Evolutionary conservation across 2,113 vertebrate species (phyloP), one percentile per base, ranked within the genome.

Genomic region (Riparia riparia): DNA sequence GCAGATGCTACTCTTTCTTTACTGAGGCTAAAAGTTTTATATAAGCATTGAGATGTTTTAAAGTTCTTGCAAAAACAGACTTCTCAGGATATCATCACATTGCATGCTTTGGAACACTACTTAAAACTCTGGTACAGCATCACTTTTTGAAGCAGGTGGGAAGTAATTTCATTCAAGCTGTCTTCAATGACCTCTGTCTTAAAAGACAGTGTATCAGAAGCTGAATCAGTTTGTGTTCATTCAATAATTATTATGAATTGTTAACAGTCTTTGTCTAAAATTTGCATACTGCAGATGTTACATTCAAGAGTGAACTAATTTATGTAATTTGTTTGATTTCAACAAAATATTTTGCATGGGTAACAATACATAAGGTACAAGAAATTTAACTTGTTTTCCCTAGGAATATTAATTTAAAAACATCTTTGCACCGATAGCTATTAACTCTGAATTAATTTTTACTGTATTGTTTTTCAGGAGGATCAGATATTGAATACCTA

Each of bases 401-500:
- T 19, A 45, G 19, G 24, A 74, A 84, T 58, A 42, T 17, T 53
- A 31, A 45, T 66, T 83, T 54, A 0, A 64, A 44, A 84, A 3
- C 2, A 22, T 44, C 24, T 22, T 70, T 81, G 22, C 13, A n/a
- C 6, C 20, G 90, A 0, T 47, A 53, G 31, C 5, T 81, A 37
- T 32, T 57, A 79, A 68, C 7, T 49, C 14, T 80, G 69, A 34
- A 71, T 81, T 47, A 72, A 74, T 90, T 76, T 79, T 54, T 41
- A 22, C 14, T 66, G 14, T 65, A 8, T 47, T 96, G 31, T 92
- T 92, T 94, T 94, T 37, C 96, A 99, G 99, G 98, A 31, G 99
- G 98, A 18, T 98, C 98, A 9, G 99, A 99, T 89, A 98, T 98
- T 92, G 99, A 99, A 34, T 99, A 99, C 50, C 98, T 99, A 69